Evolutionary conservation across 2,113 vertebrate species (phyloP).

Genomic region (Takifugu flavidus): DNA sequence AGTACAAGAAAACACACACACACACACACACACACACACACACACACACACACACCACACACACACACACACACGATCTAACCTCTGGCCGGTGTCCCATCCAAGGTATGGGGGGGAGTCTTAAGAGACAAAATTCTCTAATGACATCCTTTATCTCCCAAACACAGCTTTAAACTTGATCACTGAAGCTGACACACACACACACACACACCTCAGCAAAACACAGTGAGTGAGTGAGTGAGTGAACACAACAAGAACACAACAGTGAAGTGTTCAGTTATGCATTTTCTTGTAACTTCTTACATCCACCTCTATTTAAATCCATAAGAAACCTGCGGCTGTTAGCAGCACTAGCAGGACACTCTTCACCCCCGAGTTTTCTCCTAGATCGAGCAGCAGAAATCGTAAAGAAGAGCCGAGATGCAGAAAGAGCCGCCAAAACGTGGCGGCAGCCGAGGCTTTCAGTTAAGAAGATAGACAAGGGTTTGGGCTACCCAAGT

Average conservation of each 20-base stretch:
- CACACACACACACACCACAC: slow-evolving; percentile 11
- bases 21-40: slow-evolving; percentile 12
- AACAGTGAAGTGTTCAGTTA: slow-evolving; percentile 4
- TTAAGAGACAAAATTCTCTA: slow-evolving; percentile 70
- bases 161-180: slow-evolving; percentile 68
- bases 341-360: no score
- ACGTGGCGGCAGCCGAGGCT: slow-evolving; percentile 17
- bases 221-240: slow-evolving; percentile 9
- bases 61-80: slow-evolving; percentile 25
- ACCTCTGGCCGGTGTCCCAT: slow-evolving; percentile 66
- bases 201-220: slow-evolving; percentile 7
- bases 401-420: background rate
- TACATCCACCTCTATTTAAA: no score
- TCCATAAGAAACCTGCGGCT: no score
- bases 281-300: slow-evolving; percentile 8
- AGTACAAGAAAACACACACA: background rate
- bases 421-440: background rate
- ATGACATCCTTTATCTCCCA: slow-evolving; percentile 70
- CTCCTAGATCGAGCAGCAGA: background rate
- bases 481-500: slow-evolving; percentile 55
- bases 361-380: no score
- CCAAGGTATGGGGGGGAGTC: slow-evolving; percentile 59
- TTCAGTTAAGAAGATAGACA: slow-evolving; percentile 31
- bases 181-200: slow-evolving; percentile 38
- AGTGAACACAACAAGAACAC: slow-evolving; percentile 23